These are phyloP conservation scores for Cryptophagus acutangulus DNA, from an alignment of 2,888 invertebrate genomes.

Conservation along the genomic window DNA sequence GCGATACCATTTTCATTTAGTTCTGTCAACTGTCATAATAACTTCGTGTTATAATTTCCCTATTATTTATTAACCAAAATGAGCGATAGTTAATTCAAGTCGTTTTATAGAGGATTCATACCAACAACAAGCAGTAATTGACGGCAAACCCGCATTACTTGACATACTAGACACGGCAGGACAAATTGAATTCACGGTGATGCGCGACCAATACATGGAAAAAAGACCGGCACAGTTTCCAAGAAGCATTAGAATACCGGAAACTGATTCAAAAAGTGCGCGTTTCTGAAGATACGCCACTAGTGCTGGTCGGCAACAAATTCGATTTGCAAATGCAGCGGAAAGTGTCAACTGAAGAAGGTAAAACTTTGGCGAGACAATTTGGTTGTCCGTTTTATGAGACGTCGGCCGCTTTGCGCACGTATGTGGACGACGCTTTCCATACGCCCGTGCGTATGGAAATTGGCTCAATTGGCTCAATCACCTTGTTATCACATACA, in stretches of 20 bases:
- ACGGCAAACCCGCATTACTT: conserved; percentile 82
- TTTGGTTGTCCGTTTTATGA: conserved; percentile 89
- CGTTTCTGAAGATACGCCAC: conserved; percentile 77
- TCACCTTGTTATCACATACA: no score
- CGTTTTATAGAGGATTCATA: conserved; percentile 84
- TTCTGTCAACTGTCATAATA: no score
- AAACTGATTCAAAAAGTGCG: conserved; percentile 78
- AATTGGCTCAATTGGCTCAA: conserved; percentile 72
- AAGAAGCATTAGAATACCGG: conserved; percentile 79
- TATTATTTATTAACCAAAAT: no score
- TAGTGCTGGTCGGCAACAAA: conserved; percentile 86
- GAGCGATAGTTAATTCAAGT: no score
- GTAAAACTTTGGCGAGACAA: conserved; percentile 75
- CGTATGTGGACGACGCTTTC: conserved; percentile 87
- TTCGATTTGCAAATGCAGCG: conserved; percentile 77
- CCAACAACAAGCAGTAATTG: conserved; percentile 89
- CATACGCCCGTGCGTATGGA: conserved; percentile 85
- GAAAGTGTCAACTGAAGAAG: conserved; percentile 71
- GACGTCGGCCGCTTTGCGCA: conserved; percentile 82
- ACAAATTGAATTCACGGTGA: conserved; percentile 90
- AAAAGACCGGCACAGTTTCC: conserved; percentile 80
- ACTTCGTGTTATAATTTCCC: no score
- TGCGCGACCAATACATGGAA: conserved; percentile 95
- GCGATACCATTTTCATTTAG: no score
- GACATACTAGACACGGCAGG: conserved; percentile 92